Evolutionary conservation across 2,113 vertebrate genomes (phyloP), one percentile per base, ranked within the genome.

Genomic region (Pelobates fuscus): DNA sequence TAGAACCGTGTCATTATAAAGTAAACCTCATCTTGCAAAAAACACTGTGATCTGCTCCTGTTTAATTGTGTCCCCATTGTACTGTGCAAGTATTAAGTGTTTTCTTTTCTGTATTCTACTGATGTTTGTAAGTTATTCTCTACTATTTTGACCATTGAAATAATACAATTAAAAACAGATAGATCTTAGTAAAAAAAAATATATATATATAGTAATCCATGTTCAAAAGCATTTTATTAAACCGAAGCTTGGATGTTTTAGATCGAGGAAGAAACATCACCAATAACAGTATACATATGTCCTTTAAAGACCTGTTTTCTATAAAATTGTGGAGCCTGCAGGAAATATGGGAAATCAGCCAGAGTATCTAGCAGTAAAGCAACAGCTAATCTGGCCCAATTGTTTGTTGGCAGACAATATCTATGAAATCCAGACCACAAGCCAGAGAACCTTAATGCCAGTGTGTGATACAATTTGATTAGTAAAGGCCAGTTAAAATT

Each of bases 381-480:
- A 37, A 26, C 29, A 64, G 62, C 18, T 65, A 52, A 74, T 52
- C 71, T 74, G 30, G 60, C 21, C 30, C 54, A 41, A 21, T 61
- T 55, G 18, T 60, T 41, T 65, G 5, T 41, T 74, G 71, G 71
- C 71, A 74, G 71, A 20, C 49, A 26, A 15, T 20, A 72, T 17
- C 46, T 65, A 23, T 74, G 27, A 66, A 64, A 58, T 20, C 24
- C 61, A 43, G 23, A 41, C 71, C 61, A 57, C 60, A 54, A 63
- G 70, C 70, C 70, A 72, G 27, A 52, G 61, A 72, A 62, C 43
- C 60, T 52, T 74, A 74, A 65, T 74, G 54, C 24, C 46, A 65
- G 46, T 65, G 71, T 74, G 71, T 26, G 32, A 66, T 64, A 49
- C 46, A 52, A 74, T 74, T 65, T 66, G 30, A 74, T 65, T 57